phyloP scores from a whole-genome alignment of 2,888 invertebrate species.

The Tachina fera region DNA sequence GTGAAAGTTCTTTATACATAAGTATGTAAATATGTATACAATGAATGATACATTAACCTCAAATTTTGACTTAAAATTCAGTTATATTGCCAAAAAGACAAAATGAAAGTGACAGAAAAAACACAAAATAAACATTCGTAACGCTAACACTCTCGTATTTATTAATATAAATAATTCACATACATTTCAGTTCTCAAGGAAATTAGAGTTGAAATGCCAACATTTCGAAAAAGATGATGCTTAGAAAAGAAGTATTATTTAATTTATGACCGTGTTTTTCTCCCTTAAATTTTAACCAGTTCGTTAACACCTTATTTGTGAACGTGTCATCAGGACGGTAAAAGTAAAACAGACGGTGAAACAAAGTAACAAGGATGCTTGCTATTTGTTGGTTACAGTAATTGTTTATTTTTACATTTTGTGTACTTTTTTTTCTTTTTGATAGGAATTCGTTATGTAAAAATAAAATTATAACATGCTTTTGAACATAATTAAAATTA shows the following conservation, averaged over 20 bases:
- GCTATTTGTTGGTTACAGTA: background rate
- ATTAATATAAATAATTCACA: constrained; percentile 26
- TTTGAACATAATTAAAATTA: constrained; percentile 29
- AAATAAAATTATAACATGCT: constrained; percentile 33
- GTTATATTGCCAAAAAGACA: constrained; percentile 17
- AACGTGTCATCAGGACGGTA: background rate
- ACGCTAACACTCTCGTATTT: constrained; percentile 6
- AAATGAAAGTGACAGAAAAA: background rate
- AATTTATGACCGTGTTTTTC: constrained; percentile 34
- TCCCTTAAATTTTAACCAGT: background rate
- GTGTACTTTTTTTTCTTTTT: background rate
- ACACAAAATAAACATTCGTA: background rate
- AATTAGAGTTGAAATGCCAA: constrained; percentile 44
- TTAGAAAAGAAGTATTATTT: constrained; percentile 18
- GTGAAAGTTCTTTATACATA: background rate
- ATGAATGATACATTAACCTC: constrained; percentile 26
- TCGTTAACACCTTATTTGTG: constrained; percentile 29
- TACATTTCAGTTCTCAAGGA: constrained; percentile 30
- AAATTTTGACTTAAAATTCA: constrained; percentile 15
- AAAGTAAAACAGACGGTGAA: background rate
- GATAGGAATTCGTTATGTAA: constrained; percentile 2
- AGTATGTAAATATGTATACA: too few relatives aligned
- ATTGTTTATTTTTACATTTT: constrained; percentile 12
- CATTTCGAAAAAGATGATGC: constrained; percentile 34
- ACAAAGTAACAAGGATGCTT: background rate